A percentile compares a stretch with the other conserved stretches of the same genome.
Conservation (phyloP, 2,888 invertebrate species). For the Cryptocephalus primarius region DNA sequence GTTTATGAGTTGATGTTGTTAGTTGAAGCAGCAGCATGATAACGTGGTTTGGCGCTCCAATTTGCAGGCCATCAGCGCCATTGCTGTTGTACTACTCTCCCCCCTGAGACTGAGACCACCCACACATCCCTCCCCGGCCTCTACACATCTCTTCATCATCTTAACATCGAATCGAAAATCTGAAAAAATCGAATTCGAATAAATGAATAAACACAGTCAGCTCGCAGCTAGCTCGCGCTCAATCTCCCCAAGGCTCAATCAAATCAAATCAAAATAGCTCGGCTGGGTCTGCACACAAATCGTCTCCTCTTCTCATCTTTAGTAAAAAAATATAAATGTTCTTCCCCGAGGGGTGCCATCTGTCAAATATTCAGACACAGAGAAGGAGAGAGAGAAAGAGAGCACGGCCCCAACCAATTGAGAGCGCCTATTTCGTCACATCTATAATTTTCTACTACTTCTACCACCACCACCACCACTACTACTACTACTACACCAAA, state of each 20-base stretch:
- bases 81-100: constrained; percentile 30
- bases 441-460: constrained; percentile 6
- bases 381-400: too few relatives aligned
- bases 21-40: constrained; percentile 1
- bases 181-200: constrained; percentile 17
- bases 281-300: too few relatives aligned
- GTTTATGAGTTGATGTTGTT: too few relatives aligned
- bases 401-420: background rate
- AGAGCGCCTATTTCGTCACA: background rate
- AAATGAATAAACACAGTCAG: constrained; percentile 30
- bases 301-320: too few relatives aligned
- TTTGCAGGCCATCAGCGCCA: constrained; percentile 34
- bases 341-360: too few relatives aligned
- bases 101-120: constrained; percentile 30
- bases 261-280: background rate
- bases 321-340: too few relatives aligned
- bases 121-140: constrained; percentile 22
- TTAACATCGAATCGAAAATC: constrained; percentile 13
- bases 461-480: constrained; percentile 1
- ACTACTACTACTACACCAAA: constrained; percentile 8
- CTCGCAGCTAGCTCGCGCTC: constrained; percentile 17
- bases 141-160: constrained; percentile 31
- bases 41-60: constrained; percentile 31
- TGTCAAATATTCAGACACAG: too few relatives aligned
- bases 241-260: constrained; percentile 2